phyloP scores from a whole-genome alignment of 2,797 vertebrate species.

The Sarcophilus harrisii region DNA sequence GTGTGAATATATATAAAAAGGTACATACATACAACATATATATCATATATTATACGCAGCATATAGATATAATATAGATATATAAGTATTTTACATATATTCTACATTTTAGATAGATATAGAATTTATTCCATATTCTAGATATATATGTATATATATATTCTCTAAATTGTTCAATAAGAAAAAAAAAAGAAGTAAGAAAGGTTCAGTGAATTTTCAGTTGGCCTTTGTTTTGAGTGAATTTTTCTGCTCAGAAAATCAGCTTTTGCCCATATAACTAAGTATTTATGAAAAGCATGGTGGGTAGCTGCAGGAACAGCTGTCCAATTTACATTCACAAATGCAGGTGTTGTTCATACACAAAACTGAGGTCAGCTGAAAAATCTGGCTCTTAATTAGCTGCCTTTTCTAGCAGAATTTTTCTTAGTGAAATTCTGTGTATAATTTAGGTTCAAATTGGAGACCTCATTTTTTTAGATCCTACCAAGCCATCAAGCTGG shows the following conservation, averaged over 20 bases:
- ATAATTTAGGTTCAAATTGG: slow-evolving; percentile 76
- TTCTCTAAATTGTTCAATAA: slow-evolving; percentile 14
- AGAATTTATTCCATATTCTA: too few species aligned
- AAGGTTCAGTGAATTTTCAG: slow-evolving; percentile 42
- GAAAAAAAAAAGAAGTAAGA: slow-evolving; percentile 24
- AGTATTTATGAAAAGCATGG: slow-evolving; percentile 60
- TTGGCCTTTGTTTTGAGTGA: slow-evolving; percentile 64
- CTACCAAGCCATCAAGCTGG: slow-evolving; percentile 62
- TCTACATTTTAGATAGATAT: too few species aligned
- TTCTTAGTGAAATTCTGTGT: slow-evolving; percentile 76
- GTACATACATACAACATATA: neutral
- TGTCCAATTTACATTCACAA: slow-evolving; percentile 77
- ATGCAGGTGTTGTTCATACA: slow-evolving; percentile 79
- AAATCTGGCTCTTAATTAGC: slow-evolving; percentile 78
- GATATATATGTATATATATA: neutral
- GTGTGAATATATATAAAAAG: neutral
- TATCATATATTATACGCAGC: neutral
- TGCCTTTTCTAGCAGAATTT: slow-evolving; percentile 77
- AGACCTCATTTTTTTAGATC: slow-evolving; percentile 70
- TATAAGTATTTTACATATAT: too few species aligned
- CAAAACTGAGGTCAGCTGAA: slow-evolving; percentile 77
- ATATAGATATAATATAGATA: neutral
- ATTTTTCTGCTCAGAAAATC: slow-evolving; percentile 70
- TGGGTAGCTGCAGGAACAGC: slow-evolving; percentile 65
- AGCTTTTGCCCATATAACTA: slow-evolving; percentile 44